A percentile compares a stretch with the other conserved stretches of the same genome.
phyloP scores from a whole-genome alignment of 1,140 invertebrate species.

The Pygmarrhopalites habei region DNA sequence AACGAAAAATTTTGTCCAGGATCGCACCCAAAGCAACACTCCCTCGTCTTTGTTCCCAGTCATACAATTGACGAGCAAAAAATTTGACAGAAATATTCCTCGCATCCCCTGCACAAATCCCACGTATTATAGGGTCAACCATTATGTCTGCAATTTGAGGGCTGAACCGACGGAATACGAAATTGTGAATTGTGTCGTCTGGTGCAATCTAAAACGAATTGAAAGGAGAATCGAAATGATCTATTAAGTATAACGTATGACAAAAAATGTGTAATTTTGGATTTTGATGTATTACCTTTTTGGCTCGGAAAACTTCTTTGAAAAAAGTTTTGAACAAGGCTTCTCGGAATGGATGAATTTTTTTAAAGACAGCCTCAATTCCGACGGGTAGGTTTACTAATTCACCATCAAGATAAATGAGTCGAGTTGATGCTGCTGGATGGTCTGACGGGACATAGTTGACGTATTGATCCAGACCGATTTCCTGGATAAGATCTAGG shows the following conservation, averaged over 20 bases:
- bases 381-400: conserved; percentile 64
- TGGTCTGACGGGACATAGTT: conserved; percentile 54
- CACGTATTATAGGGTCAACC: conserved; percentile 77
- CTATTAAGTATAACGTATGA: no score
- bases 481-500: conserved; percentile 66
- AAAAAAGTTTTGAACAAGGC: conserved; percentile 58
- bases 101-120: conserved; percentile 84
- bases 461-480: conserved; percentile 55
- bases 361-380: conserved; percentile 55
- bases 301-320: conserved; percentile 55
- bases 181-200: conserved; percentile 80
- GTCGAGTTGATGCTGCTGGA: conserved; percentile 61
- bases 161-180: conserved; percentile 72
- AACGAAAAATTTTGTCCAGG: no score
- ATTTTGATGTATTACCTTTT: conserved; percentile 44
- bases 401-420: conserved; percentile 68
- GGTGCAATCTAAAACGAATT: conserved; percentile 41
- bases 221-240: no score
- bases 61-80: conserved; percentile 68
- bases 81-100: conserved; percentile 80
- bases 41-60: conserved; percentile 75
- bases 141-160: conserved; percentile 75
- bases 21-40: no score
- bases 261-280: no score
- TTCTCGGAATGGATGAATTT: conserved; percentile 62